Evolutionary conservation across 2,797 vertebrate genomes (phyloP).

Genomic region (Carduelis carduelis): DNA sequence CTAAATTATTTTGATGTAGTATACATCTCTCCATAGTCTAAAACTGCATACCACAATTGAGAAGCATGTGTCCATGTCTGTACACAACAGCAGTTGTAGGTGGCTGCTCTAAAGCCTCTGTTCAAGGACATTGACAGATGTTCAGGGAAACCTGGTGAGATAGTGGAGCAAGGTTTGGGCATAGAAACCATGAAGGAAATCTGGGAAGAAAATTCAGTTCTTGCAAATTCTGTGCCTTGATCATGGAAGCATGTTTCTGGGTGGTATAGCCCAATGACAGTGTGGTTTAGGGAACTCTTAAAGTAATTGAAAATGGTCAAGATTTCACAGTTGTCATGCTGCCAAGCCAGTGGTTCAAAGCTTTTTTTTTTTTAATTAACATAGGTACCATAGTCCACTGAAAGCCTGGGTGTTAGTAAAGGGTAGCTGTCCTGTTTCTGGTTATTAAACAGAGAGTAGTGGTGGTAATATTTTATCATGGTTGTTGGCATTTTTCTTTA

Average conservation of each 20-base stretch:
- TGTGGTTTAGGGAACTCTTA: background rate
- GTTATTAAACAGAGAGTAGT: background rate
- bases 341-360: background rate
- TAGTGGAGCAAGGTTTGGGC: background rate
- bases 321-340: background rate
- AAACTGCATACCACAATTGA: background rate
- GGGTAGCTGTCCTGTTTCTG: background rate
- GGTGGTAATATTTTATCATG: background rate
- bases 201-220: background rate
- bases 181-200: background rate
- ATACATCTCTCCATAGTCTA: background rate
- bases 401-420: background rate
- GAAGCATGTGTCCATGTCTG: fast-evolving
- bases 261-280: background rate
- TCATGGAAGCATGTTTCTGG: background rate
- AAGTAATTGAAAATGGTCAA: fast-evolving
- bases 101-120: background rate
- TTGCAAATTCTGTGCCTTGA: background rate
- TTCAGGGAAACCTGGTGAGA: background rate
- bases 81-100: background rate
- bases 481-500: background rate
- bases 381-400: background rate
- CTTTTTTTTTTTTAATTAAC: background rate
- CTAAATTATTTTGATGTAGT: background rate
- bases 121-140: background rate